These are phyloP conservation scores for Pagetopsis macropterus DNA, from an alignment of 2,797 vertebrate genomes.

Conservation along the genomic window DNA sequence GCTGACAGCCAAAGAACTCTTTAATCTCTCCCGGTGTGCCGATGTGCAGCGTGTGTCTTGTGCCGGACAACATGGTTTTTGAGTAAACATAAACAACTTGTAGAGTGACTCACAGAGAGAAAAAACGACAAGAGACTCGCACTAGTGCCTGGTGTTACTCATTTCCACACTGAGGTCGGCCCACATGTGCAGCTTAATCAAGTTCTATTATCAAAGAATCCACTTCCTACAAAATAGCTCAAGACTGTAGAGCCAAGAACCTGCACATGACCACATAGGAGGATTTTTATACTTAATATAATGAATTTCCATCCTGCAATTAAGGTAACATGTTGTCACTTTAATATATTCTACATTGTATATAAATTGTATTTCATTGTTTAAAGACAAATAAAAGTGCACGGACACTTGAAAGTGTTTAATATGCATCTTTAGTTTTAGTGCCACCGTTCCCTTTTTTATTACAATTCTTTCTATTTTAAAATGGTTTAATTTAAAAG, in stretches of 20 bases:
- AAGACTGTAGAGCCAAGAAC: slow-evolving; percentile 31
- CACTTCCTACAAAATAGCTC: slow-evolving; percentile 43
- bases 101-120: slow-evolving; percentile 56
- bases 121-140: slow-evolving; percentile 38
- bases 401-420: slow-evolving; percentile 7
- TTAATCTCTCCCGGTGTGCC: slow-evolving; percentile 72
- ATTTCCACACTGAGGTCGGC: slow-evolving; percentile 50
- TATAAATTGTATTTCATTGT: too few relatives aligned
- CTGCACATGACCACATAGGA: slow-evolving; percentile 29
- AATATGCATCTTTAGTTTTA: neutral
- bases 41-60: slow-evolving; percentile 20
- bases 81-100: slow-evolving; percentile 70
- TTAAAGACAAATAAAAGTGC: neutral
- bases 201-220: slow-evolving; percentile 57
- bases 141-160: slow-evolving; percentile 58
- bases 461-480: too few relatives aligned
- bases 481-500: too few relatives aligned
- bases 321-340: neutral
- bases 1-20: slow-evolving; percentile 59
- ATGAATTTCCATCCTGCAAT: slow-evolving; percentile 27
- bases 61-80: slow-evolving; percentile 50
- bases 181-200: slow-evolving; percentile 65
- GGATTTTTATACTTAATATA: slow-evolving; percentile 9
- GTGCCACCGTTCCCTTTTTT: neutral
- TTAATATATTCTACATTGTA: too few relatives aligned